Conservation (phyloP, 30 jellyfish, hydroid and myxozoan species). For the Pseudorhiza aurosa region DNA sequence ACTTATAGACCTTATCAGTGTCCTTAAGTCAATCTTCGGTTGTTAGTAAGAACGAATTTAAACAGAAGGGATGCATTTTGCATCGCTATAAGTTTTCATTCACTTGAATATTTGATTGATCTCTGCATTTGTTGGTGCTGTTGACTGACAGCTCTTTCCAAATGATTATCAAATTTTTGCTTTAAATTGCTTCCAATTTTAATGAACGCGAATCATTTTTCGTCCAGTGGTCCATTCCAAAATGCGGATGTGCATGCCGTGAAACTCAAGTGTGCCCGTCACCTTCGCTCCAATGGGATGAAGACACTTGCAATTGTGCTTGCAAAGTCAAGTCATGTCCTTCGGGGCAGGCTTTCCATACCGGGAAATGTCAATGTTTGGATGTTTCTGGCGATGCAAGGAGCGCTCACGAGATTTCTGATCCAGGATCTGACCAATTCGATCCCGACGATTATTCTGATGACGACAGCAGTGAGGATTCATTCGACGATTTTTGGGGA, state of each 20-base stretch:
- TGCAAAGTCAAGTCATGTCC: conserved; percentile 53
- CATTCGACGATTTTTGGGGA: background rate
- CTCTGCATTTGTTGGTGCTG: too few species aligned
- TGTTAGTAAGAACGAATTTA: too few species aligned
- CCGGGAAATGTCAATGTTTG: conserved; percentile 33
- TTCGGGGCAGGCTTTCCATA: background rate
- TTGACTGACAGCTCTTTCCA: too few species aligned
- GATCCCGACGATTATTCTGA: background rate
- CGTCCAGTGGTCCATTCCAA: conserved; percentile 59
- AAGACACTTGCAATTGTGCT: conserved; percentile 31
- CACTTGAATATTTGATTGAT: too few species aligned
- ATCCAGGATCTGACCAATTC: background rate
- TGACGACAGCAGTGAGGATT: too few species aligned
- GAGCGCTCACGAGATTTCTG: background rate
- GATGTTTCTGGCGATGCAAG: background rate
- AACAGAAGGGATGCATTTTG: too few species aligned
- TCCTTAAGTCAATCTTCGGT: too few species aligned
- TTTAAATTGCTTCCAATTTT: too few species aligned
- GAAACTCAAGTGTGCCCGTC: conserved; percentile 6
- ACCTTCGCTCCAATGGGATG: conserved; percentile 34
- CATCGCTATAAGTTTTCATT: too few species aligned
- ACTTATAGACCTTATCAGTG: too few species aligned
- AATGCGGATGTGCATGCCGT: conserved; percentile 68
- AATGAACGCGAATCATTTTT: background rate
- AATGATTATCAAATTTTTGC: too few species aligned